Percentiles rank a stretch among this genome's conserved stretches.
Conservation (phyloP, 2,797 vertebrate genomes). For the Lagorchestes hirsutus region DNA sequence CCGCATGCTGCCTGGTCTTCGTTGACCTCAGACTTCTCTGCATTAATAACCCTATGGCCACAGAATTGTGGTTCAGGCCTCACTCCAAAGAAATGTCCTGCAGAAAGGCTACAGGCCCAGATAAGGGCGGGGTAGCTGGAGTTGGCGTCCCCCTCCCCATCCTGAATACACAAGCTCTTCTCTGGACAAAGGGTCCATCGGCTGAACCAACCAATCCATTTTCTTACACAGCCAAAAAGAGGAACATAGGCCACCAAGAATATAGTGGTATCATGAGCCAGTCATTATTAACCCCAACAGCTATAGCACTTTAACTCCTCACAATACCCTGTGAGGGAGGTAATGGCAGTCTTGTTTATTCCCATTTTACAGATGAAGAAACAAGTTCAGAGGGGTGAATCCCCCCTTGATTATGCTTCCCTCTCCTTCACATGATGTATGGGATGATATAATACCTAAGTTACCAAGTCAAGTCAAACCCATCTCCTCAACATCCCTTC, state of each 20-base stretch:
- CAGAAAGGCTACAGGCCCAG: not conserved
- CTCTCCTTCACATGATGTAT: not conserved
- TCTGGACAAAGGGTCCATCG: not conserved
- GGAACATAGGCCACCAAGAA: not conserved
- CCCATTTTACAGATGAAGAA: not conserved
- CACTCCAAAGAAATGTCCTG: not conserved
- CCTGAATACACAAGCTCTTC: not conserved
- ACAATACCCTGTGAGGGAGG: not conserved
- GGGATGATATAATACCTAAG: not conserved
- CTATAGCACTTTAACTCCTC: not conserved
- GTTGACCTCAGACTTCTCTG: slow-evolving; percentile 86
- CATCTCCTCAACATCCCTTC: not conserved
- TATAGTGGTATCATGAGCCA: not conserved
- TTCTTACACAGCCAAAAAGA: not conserved
- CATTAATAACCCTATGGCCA: slow-evolving; percentile 85
- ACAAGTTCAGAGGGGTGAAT: not conserved
- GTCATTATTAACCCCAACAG: not conserved
- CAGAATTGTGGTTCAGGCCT: not conserved
- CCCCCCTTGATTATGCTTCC: not conserved
- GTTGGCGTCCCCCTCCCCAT: not conserved
- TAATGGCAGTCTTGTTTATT: not conserved
- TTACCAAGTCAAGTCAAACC: not conserved
- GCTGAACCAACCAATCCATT: not conserved
- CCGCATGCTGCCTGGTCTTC: slow-evolving; percentile 88
- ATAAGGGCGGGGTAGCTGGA: not conserved